Conservation (phyloP, 2,888 invertebrate genomes). For the Automeris io region DNA sequence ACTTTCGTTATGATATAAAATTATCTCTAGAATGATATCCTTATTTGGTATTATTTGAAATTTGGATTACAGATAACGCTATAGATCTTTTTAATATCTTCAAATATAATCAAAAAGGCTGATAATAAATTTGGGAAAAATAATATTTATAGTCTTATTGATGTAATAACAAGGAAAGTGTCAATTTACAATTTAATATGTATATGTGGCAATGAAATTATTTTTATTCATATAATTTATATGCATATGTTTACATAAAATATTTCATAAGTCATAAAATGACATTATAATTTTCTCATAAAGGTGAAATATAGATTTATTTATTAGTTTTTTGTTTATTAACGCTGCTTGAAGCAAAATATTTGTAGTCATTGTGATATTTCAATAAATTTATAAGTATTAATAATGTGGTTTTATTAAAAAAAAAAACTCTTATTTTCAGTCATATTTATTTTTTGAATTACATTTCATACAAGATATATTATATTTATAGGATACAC, state of each 20-base stretch:
- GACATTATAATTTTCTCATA: neutral
- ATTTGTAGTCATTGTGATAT: slow-evolving; percentile 19
- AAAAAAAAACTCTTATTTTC: neutral
- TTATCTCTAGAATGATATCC: no score
- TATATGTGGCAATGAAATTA: neutral
- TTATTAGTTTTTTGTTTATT: slow-evolving; percentile 1
- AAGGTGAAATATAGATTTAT: neutral
- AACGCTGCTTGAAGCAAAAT: slow-evolving; percentile 21
- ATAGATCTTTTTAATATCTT: no score
- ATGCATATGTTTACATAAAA: neutral
- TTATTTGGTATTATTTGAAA: no score
- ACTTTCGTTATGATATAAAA: no score
- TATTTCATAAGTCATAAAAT: slow-evolving; percentile 3
- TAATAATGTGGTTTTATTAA: neutral
- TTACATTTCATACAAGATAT: slow-evolving; percentile 20
- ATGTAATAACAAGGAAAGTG: no score
- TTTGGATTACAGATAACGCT: no score
- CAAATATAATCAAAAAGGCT: no score
- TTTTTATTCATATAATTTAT: neutral
- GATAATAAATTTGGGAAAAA: no score
- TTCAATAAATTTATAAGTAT: slow-evolving; percentile 8
- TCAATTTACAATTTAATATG: no score
- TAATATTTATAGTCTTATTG: no score
- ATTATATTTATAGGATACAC: slow-evolving; percentile 19
- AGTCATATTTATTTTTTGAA: neutral